Evolutionary conservation across 2,888 invertebrate species (phyloP).

Genomic region (Lacanobia wlatinum): DNA sequence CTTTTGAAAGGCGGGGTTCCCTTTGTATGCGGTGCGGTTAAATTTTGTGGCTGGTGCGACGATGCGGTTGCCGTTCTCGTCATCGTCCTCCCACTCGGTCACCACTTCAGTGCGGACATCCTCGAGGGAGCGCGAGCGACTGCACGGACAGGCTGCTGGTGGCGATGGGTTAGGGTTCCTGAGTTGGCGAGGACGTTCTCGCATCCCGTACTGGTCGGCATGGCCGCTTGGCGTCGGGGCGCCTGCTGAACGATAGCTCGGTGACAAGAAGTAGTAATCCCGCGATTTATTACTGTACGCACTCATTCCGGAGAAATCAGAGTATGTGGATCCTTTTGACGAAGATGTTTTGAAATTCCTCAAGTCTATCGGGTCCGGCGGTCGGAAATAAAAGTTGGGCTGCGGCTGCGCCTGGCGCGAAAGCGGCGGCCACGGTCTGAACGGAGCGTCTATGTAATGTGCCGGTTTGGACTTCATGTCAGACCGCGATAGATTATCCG

Average conservation of each 20-base stretch:
- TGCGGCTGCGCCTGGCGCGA: slow-evolving; percentile 89
- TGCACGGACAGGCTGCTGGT: slow-evolving; percentile 91
- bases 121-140: slow-evolving; percentile 93
- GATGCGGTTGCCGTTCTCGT: slow-evolving; percentile 92
- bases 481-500: slow-evolving; percentile 89
- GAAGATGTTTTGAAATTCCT: slow-evolving; percentile 88
- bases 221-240: slow-evolving; percentile 87
- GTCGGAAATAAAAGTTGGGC: slow-evolving; percentile 88
- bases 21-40: slow-evolving; percentile 84
- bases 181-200: slow-evolving; percentile 87
- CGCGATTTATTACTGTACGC: slow-evolving; percentile 87
- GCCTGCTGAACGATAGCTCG: slow-evolving; percentile 93
- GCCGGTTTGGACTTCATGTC: slow-evolving; percentile 92
- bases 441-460: slow-evolving; percentile 88
- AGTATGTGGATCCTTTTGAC: slow-evolving; percentile 87
- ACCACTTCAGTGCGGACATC: slow-evolving; percentile 93
- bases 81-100: slow-evolving; percentile 92
- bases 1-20: slow-evolving; percentile 81
- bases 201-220: slow-evolving; percentile 79
- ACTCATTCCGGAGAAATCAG: slow-evolving; percentile 89
- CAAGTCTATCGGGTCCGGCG: slow-evolving; percentile 87
- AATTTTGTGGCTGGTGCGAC: slow-evolving; percentile 88
- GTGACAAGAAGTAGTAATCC: slow-evolving; percentile 92
- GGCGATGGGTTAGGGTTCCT: slow-evolving; percentile 79
- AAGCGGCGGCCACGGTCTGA: slow-evolving; percentile 93